Evolutionary conservation across 2,888 invertebrate species (phyloP).

Genomic region (Buathra laborator): DNA sequence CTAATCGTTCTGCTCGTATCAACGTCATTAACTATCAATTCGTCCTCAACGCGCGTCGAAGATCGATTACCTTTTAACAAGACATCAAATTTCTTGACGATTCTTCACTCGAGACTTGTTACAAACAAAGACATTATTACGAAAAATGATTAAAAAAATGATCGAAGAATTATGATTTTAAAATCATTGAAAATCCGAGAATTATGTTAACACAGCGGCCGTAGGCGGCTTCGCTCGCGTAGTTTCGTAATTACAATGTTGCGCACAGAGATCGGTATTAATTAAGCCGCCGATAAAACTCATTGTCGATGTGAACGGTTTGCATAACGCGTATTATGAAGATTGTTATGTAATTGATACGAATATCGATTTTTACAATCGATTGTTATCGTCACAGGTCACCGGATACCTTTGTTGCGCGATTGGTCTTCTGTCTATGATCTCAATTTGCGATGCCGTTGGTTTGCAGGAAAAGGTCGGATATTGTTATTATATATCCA

Average conservation of each 20-base stretch:
- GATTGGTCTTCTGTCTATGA: constrained; percentile 69
- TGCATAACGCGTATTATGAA: background rate
- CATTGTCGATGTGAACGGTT: no score
- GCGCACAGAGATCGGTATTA: no score
- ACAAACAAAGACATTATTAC: no score
- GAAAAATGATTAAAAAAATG: no score
- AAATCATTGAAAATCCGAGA: no score
- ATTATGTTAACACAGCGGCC: no score
- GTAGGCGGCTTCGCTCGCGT: no score
- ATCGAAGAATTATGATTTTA: no score
- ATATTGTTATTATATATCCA: constrained; percentile 8
- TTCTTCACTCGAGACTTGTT: background rate
- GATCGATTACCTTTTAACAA: background rate
- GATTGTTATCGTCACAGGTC: constrained; percentile 66
- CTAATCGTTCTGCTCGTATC: constrained; percentile 8
- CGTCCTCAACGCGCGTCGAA: background rate
- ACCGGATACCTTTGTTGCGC: constrained; percentile 71
- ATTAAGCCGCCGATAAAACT: no score
- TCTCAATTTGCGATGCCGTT: constrained; percentile 61
- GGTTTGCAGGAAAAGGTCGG: constrained; percentile 70
- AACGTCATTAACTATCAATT: constrained; percentile 19
- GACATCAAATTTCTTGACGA: background rate
- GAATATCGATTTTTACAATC: background rate
- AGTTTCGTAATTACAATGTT: no score
- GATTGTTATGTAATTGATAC: background rate